Base-by-base conservation (phyloP, 2,113 vertebrate genomes). In the Coregonus clupeaformis region DNA sequence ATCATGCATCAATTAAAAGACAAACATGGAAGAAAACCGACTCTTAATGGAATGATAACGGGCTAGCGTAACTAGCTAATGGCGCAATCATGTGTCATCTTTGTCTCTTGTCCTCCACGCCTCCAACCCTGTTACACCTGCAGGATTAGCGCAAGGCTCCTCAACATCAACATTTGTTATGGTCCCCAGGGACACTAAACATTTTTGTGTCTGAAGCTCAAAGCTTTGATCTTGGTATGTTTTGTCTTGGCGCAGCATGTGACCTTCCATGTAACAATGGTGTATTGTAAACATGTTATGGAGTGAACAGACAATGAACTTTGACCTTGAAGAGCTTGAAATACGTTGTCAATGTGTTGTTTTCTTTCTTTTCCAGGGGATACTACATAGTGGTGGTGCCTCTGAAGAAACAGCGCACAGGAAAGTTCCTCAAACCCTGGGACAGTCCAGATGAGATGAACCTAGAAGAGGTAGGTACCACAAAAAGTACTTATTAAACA, bases 371-470 rank as follows among this genome's bases (percentile, higher is more conserved):
- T 57, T 14, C 68, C 91, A 99, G 98, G 92, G 96, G 95, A 71
- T 99, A 98, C 92, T 99, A 97, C 83, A 94, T 99, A 76, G 96
- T 99, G 81, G 97, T 99, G 79, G 98, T 99, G 60, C 98, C 98
- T 85, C 93, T 99, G 91, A 99, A 98, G 93, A 99, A 98, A 79
- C 96, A 96, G 83, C 95, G 95, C 13, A 84, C 88, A 47, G 97
- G 98, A 75, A 99, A 99, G 88, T 98, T 98, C 87, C 88, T 96
- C 86, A 99, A 97, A 86, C 96, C 94, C 9, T 98, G 95, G 95
- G 97, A 98, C 81, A 99, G 91, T 89, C 98, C 98, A 0, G 98
- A 99, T 83, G 97, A 98, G 90, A 98, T 99, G 98, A 97, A 98
- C 86, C 88, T 99, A 81, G 97, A 99, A 82, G 97, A 99, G 96